These are phyloP conservation scores for Pelodiscus sinensis DNA, from an alignment of 2,113 vertebrate genomes.

Conservation along the genomic window DNA sequence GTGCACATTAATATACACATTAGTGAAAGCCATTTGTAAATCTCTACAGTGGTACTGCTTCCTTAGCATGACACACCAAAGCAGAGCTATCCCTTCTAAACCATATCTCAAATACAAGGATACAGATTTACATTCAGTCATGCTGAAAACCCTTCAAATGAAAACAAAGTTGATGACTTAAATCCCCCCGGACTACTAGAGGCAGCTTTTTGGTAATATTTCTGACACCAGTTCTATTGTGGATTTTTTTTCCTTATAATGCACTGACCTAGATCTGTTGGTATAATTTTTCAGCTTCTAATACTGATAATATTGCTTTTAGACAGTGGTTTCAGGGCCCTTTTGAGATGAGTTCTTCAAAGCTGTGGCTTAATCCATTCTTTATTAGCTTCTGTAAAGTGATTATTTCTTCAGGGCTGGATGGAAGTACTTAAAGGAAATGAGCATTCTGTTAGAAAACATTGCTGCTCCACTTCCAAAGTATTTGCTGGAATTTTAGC, in stretches of 20 bases:
- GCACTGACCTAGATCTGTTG: slow-evolving; percentile 59
- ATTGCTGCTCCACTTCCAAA: background rate
- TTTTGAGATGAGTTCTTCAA: slow-evolving; percentile 68
- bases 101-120: background rate
- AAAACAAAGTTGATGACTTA: background rate
- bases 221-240: slow-evolving; percentile 59
- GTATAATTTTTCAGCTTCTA: slow-evolving; percentile 70
- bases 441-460: slow-evolving; percentile 44
- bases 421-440: slow-evolving; percentile 44
- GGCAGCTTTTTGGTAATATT: slow-evolving; percentile 40
- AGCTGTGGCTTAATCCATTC: slow-evolving; percentile 68
- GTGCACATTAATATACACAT: rapidly evolving
- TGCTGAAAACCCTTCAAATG: background rate
- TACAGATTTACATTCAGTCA: background rate
- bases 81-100: background rate
- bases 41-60: rapidly evolving
- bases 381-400: slow-evolving; percentile 69
- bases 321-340: slow-evolving; percentile 57
- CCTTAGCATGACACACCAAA: background rate
- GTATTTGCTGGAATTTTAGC: background rate
- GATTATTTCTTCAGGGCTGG: slow-evolving; percentile 60
- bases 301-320: slow-evolving; percentile 63
- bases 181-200: background rate
- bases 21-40: background rate
- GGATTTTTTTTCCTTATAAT: slow-evolving; percentile 12